Conservation (phyloP, 2,797 vertebrate species). For the Poeciliopsis infans region DNA sequence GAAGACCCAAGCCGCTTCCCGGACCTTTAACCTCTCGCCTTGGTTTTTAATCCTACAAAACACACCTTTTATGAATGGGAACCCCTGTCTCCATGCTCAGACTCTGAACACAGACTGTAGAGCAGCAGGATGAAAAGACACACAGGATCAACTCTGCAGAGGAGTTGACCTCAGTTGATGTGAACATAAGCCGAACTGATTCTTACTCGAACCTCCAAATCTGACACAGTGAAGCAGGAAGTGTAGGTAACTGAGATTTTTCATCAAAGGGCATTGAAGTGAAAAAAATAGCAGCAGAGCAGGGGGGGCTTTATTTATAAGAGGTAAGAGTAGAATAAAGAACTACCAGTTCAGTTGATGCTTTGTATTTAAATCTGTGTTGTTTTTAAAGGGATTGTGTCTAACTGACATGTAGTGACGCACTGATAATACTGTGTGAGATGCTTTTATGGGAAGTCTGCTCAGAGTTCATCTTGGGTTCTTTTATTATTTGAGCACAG, state of each 20-base stretch:
- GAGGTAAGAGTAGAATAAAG: slow-evolving; percentile 15
- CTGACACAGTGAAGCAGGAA: slow-evolving; percentile 15
- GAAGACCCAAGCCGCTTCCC: slow-evolving; percentile 98
- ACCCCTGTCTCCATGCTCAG: slow-evolving; percentile 1
- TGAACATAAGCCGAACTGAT: slow-evolving; percentile 2
- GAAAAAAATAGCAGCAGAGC: slow-evolving; percentile 23
- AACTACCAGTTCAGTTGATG: slow-evolving; percentile 32
- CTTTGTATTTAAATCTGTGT: slow-evolving; percentile 60
- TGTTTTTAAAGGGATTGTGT: slow-evolving; percentile 75
- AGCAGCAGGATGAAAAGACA: not conserved
- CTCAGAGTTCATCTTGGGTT: slow-evolving; percentile 23
- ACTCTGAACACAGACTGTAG: not conserved
- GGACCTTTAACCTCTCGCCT: slow-evolving; percentile 84
- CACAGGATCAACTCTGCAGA: not conserved
- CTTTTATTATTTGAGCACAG: slow-evolving; percentile 11
- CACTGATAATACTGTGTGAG: slow-evolving; percentile 64
- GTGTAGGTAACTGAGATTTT: slow-evolving; percentile 14
- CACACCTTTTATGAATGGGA: slow-evolving; percentile 6
- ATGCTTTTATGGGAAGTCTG: slow-evolving; percentile 38
- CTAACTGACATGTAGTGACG: slow-evolving; percentile 67
- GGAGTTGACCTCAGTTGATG: not conserved
- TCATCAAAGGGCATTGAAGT: slow-evolving; percentile 52
- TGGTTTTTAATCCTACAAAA: slow-evolving; percentile 24
- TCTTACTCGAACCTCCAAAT: slow-evolving; percentile 15
- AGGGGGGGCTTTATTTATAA: slow-evolving; percentile 18